Percentiles rank a stretch among this genome's conserved stretches.
These are phyloP conservation scores for Notoglanidium macrostoma DNA, from an alignment of 2,797 vertebrate species.

Conservation along the genomic window DNA sequence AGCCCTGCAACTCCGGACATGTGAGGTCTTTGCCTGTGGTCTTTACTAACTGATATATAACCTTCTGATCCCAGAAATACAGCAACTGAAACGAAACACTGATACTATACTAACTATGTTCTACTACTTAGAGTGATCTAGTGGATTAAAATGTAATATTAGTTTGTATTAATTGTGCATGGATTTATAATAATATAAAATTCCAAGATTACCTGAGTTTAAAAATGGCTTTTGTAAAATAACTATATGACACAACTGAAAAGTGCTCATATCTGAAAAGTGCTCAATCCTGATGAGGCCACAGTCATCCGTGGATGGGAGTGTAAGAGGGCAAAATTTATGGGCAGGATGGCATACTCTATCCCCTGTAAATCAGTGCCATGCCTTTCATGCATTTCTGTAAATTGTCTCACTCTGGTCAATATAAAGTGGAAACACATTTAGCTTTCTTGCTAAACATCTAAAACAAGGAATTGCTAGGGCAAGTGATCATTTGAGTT, in stretches of 20 bases:
- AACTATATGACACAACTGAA: not conserved
- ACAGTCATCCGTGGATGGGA: not conserved
- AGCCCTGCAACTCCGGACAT: not conserved
- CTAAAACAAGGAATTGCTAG: not conserved
- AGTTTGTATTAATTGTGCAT: not conserved
- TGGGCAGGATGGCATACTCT: not conserved
- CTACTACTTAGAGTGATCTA: not conserved
- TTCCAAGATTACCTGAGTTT: not conserved
- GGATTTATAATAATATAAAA: not conserved
- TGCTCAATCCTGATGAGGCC: not conserved
- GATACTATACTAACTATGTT: not conserved
- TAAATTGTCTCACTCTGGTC: not conserved
- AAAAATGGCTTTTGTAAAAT: not conserved
- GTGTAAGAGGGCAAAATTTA: not conserved
- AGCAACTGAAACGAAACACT: not conserved
- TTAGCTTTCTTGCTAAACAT: not conserved
- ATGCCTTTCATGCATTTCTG: not conserved
- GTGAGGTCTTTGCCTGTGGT: constrained; percentile 14
- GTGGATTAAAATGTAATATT: not conserved
- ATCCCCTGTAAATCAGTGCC: not conserved
- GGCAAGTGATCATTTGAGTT: not conserved
- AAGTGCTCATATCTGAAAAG: not conserved
- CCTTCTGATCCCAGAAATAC: not conserved
- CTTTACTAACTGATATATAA: constrained; percentile 9
- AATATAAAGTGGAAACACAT: not conserved